A percentile compares a stretch with the other conserved stretches of the same genome.
Evolutionary conservation across 2,113 vertebrate species (phyloP).

Genomic region (Trochalopteron elliotii): DNA sequence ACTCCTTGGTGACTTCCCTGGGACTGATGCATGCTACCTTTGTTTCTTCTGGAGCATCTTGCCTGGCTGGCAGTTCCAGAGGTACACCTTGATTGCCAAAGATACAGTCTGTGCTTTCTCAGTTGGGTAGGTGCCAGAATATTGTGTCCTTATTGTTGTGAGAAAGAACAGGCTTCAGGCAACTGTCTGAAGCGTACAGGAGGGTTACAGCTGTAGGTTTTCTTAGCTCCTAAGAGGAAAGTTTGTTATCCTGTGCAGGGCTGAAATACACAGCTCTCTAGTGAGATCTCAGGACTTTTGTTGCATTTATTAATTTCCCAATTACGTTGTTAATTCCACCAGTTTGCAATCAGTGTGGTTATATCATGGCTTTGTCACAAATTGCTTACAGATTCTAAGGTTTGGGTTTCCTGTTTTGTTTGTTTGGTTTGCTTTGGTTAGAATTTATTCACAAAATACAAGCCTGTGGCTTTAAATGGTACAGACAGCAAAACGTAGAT

Average conservation of each 20-base stretch:
- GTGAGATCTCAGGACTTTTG: not conserved
- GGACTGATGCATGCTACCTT: not conserved
- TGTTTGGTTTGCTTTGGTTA: not conserved
- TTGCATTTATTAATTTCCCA: not conserved
- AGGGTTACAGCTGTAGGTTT: not conserved
- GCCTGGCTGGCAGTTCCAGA: not conserved
- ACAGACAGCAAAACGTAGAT: not conserved
- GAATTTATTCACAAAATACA: not conserved
- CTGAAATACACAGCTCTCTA: not conserved
- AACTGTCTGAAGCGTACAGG: not conserved
- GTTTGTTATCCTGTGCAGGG: not conserved
- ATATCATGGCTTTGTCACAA: not conserved
- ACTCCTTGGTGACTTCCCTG: not conserved
- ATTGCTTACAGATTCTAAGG: not conserved
- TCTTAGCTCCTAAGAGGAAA: not conserved
- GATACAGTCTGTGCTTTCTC: not conserved
- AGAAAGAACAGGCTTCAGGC: not conserved
- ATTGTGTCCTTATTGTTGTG: not conserved
- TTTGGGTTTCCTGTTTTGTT: not conserved
- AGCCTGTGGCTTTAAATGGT: not conserved
- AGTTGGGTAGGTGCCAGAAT: not conserved
- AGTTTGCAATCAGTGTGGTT: not conserved
- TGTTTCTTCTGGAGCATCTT: not conserved
- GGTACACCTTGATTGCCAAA: not conserved
- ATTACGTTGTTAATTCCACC: not conserved